These are phyloP conservation scores for Tetramorium parvispinum DNA, from an alignment of 1,140 invertebrate genomes.

Conservation along the genomic window DNA sequence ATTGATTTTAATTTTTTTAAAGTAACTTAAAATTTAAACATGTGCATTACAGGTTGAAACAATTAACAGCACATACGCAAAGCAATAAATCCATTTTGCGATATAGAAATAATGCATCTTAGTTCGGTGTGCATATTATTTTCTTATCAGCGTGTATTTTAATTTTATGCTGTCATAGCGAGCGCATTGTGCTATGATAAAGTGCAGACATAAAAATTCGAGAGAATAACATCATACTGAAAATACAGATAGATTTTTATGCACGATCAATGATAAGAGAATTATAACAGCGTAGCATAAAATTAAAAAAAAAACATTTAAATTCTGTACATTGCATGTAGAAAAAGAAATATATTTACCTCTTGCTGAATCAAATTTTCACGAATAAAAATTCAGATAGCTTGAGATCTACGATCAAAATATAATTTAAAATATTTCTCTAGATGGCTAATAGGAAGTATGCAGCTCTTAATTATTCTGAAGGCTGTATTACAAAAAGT, in stretches of 20 bases:
- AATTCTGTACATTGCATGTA: neutral
- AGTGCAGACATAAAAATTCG: slow-evolving; percentile 34
- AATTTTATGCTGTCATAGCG: slow-evolving; percentile 51
- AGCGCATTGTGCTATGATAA: neutral
- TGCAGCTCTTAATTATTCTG: neutral
- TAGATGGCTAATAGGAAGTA: slow-evolving; percentile 26
- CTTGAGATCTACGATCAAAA: neutral
- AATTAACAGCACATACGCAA: neutral
- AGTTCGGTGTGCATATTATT: slow-evolving; percentile 30
- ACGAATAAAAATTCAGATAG: neutral
- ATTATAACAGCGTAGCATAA: neutral
- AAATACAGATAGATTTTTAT: slow-evolving; percentile 22
- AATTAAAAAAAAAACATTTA: neutral
- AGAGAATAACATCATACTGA: slow-evolving; percentile 2
- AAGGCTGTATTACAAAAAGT: neutral
- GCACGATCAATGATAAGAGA: slow-evolving; percentile 14
- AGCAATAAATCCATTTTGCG: neutral
- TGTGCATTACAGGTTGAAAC: neutral
- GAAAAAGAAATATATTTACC: neutral
- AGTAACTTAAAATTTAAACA: neutral
- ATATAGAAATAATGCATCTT: slow-evolving; percentile 28
- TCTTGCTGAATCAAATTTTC: neutral
- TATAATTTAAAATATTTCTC: slow-evolving; percentile 12
- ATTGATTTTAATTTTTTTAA: neutral
- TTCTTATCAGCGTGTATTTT: slow-evolving; percentile 52